A percentile compares a stretch with the other conserved stretches of the same genome.
Evolutionary conservation across 92 coral and sea anemone species (phyloP).

Genomic region (Pocillopora grandis): DNA sequence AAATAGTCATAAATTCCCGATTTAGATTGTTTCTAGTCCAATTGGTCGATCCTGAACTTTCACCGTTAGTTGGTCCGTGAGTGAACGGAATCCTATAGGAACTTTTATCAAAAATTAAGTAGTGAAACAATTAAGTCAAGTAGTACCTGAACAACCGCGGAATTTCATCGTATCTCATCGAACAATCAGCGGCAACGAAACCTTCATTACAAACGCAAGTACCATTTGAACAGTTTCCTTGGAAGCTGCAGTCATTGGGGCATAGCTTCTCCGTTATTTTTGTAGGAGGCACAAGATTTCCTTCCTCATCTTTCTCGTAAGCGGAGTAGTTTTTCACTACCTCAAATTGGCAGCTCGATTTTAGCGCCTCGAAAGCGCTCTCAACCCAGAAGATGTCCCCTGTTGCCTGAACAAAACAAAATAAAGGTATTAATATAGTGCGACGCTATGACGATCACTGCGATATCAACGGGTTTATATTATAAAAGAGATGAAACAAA

Average conservation of each 20-base stretch:
- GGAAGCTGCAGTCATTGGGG: slow-evolving; percentile 60
- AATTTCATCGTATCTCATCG: slow-evolving; percentile 42
- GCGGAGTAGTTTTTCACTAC: neutral
- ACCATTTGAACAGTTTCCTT: slow-evolving; percentile 53
- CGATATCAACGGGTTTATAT: no score
- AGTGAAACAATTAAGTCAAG: no score
- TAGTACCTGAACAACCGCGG: slow-evolving; percentile 36
- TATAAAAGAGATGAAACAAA: no score
- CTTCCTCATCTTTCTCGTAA: neutral
- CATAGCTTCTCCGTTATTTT: slow-evolving; percentile 13
- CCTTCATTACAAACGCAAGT: slow-evolving; percentile 57
- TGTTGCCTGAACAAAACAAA: neutral
- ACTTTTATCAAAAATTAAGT: no score
- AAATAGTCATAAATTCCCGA: no score
- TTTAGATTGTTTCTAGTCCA: no score
- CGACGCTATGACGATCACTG: no score
- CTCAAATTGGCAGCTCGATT: neutral
- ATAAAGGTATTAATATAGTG: neutral
- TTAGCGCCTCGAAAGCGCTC: neutral
- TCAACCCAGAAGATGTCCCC: neutral
- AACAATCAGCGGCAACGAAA: slow-evolving; percentile 53
- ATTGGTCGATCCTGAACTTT: no score
- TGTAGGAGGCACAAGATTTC: neutral
- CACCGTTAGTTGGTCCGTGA: no score
- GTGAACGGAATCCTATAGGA: no score